Conservation (phyloP, 2,113 vertebrate genomes). For the Muntiacus muntjak region DNA sequence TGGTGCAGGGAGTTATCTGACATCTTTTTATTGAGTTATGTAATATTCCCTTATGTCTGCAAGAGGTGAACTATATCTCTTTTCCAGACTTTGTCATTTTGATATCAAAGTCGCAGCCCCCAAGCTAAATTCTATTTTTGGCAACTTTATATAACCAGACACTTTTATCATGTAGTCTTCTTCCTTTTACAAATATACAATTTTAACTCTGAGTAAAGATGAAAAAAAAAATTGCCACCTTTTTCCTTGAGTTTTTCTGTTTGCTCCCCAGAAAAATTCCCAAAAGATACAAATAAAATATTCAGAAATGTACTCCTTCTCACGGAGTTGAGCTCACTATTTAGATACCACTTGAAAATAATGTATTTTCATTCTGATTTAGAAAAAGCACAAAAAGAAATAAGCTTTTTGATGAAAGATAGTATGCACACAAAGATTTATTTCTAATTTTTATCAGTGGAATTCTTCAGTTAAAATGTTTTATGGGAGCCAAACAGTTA, state of each 20-base stretch:
- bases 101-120: not conserved
- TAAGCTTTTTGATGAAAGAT: not conserved
- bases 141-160: not conserved
- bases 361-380: not conserved
- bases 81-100: not conserved
- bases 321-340: not conserved
- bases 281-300: not conserved
- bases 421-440: not conserved
- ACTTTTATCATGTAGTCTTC: not conserved
- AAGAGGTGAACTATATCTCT: not conserved
- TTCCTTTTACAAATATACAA: not conserved
- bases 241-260: not conserved
- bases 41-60: not conserved
- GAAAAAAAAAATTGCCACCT: not conserved
- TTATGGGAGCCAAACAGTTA: not conserved
- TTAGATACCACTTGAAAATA: not conserved
- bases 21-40: not conserved
- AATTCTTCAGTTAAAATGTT: not conserved
- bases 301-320: not conserved
- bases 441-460: not conserved
- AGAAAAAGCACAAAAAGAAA: not conserved
- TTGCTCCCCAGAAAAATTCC: not conserved
- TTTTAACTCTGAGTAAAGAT: not conserved
- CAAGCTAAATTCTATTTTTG: slow-evolving; percentile 3
- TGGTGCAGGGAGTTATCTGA: not conserved